Evolutionary conservation across 2,888 invertebrate genomes (phyloP).

Genomic region (Hypena proboscidalis): DNA sequence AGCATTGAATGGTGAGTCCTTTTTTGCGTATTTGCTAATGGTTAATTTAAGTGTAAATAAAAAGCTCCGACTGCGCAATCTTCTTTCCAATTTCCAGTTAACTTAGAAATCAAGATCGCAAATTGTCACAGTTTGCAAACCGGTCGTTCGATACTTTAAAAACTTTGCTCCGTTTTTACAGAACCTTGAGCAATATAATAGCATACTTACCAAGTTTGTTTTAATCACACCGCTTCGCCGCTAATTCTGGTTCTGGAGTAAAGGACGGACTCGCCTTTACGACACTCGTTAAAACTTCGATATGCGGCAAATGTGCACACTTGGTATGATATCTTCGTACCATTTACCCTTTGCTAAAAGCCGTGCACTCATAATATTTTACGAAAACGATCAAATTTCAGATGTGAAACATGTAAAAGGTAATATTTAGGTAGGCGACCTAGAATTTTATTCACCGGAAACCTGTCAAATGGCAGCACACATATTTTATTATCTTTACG

Average conservation of each 20-base stretch:
- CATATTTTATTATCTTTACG: conserved; percentile 11
- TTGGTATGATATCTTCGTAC: background rate
- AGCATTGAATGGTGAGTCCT: conserved; percentile 91
- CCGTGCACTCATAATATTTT: conserved; percentile 10
- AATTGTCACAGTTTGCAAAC: too few relatives aligned
- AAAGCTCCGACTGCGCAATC: too few relatives aligned
- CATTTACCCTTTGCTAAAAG: conserved; percentile 11
- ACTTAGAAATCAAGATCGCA: background rate
- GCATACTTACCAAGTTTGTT: background rate
- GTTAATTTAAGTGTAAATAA: too few relatives aligned
- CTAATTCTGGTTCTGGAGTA: background rate
- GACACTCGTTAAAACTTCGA: conserved; percentile 7
- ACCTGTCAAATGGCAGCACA: conserved; percentile 17
- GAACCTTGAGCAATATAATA: background rate
- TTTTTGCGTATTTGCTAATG: too few relatives aligned
- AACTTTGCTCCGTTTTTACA: background rate
- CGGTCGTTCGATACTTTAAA: too few relatives aligned
- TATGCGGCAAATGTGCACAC: conserved; percentile 4
- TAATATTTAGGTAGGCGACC: conserved; percentile 5
- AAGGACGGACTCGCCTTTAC: conserved; percentile 1
- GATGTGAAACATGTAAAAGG: background rate
- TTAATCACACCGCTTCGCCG: background rate
- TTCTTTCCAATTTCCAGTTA: background rate
- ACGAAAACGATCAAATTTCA: conserved; percentile 25
- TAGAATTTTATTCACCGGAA: conserved; percentile 13